phyloP scores from a whole-genome alignment of 2,888 invertebrate species.

The Hypomecis atomaria region DNA sequence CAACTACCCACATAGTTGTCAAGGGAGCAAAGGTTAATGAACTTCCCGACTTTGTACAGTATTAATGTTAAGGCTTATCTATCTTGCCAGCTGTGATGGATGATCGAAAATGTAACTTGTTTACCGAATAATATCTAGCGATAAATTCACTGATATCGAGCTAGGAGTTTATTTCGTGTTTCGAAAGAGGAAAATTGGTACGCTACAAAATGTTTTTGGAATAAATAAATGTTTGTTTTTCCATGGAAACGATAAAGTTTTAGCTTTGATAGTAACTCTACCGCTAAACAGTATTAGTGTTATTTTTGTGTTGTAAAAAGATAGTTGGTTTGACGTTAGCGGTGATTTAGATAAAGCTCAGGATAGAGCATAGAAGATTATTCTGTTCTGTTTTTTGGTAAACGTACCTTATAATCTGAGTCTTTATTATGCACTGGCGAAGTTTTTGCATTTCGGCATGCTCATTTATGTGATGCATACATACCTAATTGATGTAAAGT shows the following conservation, averaged over 20 bases:
- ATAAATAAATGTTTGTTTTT: conserved; percentile 11
- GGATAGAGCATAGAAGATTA: too few relatives aligned
- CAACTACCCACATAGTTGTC: conserved; percentile 18
- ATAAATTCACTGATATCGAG: conserved; percentile 31
- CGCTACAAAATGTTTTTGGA: conserved; percentile 13
- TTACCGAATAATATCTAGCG: conserved; percentile 37
- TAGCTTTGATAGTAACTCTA: background rate
- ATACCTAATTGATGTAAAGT: too few relatives aligned
- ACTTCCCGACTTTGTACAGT: conserved; percentile 32
- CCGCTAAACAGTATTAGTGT: too few relatives aligned
- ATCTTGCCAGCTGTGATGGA: conserved; percentile 38
- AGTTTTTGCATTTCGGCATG: too few relatives aligned
- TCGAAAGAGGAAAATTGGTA: conserved; percentile 15
- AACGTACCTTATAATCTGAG: too few relatives aligned
- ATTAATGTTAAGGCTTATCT: conserved; percentile 38
- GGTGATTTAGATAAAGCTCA: too few relatives aligned
- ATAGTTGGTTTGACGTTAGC: too few relatives aligned
- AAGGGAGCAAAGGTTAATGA: conserved; percentile 32
- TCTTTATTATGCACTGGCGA: too few relatives aligned
- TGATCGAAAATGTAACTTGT: conserved; percentile 41
- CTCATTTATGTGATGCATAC: too few relatives aligned
- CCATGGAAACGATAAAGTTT: conserved; percentile 1
- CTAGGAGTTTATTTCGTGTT: conserved; percentile 20
- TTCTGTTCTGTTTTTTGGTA: too few relatives aligned
- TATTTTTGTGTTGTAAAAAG: too few relatives aligned